phyloP scores from a whole-genome alignment of 2,797 vertebrate species.

The Astyanax mexicanus region DNA sequence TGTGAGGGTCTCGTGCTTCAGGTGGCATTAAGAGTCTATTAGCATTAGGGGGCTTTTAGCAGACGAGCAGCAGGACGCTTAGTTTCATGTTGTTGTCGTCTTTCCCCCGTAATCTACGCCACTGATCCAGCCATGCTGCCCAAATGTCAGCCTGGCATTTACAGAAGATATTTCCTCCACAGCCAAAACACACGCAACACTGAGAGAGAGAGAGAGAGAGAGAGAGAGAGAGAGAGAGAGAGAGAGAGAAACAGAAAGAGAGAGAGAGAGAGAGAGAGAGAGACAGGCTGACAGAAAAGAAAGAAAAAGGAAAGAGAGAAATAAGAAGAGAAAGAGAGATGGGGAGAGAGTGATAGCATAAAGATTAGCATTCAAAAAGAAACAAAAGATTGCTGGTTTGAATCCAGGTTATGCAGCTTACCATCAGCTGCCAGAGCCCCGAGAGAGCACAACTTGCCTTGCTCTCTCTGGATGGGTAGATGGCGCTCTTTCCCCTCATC shows the following conservation, averaged over 20 bases:
- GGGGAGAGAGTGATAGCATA: too few species aligned
- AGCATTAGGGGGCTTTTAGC: slow-evolving; percentile 44
- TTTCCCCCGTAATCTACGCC: slow-evolving; percentile 50
- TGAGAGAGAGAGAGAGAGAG: not conserved
- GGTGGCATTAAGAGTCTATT: slow-evolving; percentile 42
- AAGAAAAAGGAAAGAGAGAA: not conserved
- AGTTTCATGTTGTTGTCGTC: slow-evolving; percentile 55
- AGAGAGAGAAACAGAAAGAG: not conserved
- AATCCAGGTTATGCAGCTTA: too few species aligned
- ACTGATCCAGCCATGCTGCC: slow-evolving; percentile 39
- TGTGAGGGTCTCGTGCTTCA: slow-evolving; percentile 28
- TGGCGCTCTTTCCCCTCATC: too few species aligned
- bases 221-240: not conserved
- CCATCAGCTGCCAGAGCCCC: too few species aligned
- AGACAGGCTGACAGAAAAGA: not conserved
- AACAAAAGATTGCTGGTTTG: too few species aligned
- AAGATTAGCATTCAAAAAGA: too few species aligned
- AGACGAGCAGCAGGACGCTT: slow-evolving; percentile 52
- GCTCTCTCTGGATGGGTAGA: too few species aligned
- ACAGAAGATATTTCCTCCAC: slow-evolving; percentile 39
- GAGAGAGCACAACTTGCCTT: too few species aligned
- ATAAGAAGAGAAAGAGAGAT: too few species aligned
- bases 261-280: not conserved
- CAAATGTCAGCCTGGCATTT: slow-evolving; percentile 63
- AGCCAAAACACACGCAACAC: slow-evolving; percentile 20